Base-by-base conservation (phyloP, 2,113 vertebrate genomes). In the Connochaetes taurinus region DNA sequence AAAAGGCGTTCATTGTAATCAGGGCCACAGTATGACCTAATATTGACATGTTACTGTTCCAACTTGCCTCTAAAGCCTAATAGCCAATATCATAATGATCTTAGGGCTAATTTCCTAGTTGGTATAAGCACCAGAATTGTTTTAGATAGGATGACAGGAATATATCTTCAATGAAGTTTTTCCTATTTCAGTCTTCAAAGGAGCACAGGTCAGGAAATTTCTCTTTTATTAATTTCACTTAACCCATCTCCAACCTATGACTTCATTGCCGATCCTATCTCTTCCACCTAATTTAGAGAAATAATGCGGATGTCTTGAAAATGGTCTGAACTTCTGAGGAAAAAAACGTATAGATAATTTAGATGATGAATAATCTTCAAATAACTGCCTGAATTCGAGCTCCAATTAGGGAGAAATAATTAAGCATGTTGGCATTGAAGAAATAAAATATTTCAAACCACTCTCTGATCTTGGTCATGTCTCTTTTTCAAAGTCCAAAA, bases 361-460 rank as follows among this genome's bases (percentile, higher is more conserved):
- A 89, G 64, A 90, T 92, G 52, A 95, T 91, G 85, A 93, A 45
- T 78, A 96, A 87, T 97, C 81, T 96, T 94, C 74, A 96, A 92
- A 96, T 92, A 98, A 87, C 81, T 97, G 71, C 36, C n/a, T 82
- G 85, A 92, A 85, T 92, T 78, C 82, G 52, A 98, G 84, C 43
- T 92, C 76, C 50, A 95, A 53, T 95, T 97, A 97, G 88, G 50
- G 33, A 96, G 64, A 92, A 96, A 96, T 92, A 94, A 98, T 98
- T 97, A 95, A 88, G 53, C 43, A 62, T 82, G n/a, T 58, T 97
- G 91, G 76, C 90, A 88, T 33, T 76, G 85, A 91, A 92, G 84
- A 95, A 97, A 95, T 91, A 88, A 87, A 97, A 71, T 97, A 91
- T 88, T 97, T 97, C 78, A 95, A 90, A 76, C 90, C 50, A 91